Conservation (phyloP, 2,797 vertebrate genomes). For the Pterois miles region DNA sequence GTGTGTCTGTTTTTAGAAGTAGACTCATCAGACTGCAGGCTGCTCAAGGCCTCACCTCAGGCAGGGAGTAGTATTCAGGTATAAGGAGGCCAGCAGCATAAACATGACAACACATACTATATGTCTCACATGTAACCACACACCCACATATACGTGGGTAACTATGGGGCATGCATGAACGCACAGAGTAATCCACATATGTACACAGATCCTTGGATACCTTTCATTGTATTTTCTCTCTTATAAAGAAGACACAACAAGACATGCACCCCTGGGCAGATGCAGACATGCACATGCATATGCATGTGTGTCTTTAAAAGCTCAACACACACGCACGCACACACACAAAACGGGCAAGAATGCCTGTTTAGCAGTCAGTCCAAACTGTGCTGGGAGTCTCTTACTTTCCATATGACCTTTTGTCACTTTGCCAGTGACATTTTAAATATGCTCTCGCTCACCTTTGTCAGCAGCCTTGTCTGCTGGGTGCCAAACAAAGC, state of each 20-base stretch:
- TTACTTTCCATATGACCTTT: conserved; percentile 85
- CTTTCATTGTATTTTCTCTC: conserved; percentile 9
- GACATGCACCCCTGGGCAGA: not conserved
- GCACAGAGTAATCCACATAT: not conserved
- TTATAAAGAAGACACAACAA: conserved; percentile 3
- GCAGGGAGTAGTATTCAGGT: conserved; percentile 31
- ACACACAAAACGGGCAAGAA: conserved; percentile 32
- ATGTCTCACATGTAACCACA: not conserved
- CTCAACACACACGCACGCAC: conserved; percentile 7
- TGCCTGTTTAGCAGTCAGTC: conserved; percentile 81
- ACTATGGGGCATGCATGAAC: not conserved
- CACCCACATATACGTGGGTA: not conserved
- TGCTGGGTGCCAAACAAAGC: conserved; percentile 79
- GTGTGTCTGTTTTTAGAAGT: conserved; percentile 13
- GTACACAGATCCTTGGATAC: conserved; percentile 1
- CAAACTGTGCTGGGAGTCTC: conserved; percentile 79
- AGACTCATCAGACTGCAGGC: conserved; percentile 32
- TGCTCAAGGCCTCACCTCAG: conserved; percentile 55
- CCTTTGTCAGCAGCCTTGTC: conserved; percentile 77
- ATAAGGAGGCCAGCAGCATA: conserved; percentile 33
- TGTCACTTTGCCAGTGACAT: conserved; percentile 84
- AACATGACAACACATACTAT: conserved; percentile 26
- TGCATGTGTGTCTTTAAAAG: conserved; percentile 17
- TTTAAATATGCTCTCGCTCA: conserved; percentile 81
- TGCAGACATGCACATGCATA: conserved; percentile 39